Conservation (phyloP, 2,888 invertebrate genomes). For the Drosophila recens region DNA sequence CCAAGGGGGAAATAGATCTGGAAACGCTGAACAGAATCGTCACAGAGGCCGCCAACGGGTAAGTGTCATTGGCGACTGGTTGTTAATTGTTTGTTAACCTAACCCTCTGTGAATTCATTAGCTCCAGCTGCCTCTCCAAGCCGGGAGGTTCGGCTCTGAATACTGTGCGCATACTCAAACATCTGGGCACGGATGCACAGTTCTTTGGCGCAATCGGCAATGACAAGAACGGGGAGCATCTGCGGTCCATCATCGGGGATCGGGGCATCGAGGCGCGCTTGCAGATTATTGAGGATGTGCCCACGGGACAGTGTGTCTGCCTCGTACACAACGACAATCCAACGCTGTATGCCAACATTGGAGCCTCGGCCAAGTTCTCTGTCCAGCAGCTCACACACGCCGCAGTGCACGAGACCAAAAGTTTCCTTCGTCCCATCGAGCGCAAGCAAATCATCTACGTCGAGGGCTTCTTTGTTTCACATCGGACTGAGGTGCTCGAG, state of each 20-base stretch:
- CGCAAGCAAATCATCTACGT: conserved; percentile 86
- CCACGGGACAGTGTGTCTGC: conserved; percentile 86
- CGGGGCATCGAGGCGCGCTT: conserved; percentile 85
- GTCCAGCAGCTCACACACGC: conserved; percentile 78
- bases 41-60: conserved; percentile 71
- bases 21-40: conserved; percentile 73
- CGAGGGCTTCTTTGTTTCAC: conserved; percentile 87
- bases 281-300: conserved; percentile 78
- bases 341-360: conserved; percentile 86
- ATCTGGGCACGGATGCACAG: conserved; percentile 84
- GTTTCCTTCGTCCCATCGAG: conserved; percentile 76
- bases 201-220: conserved; percentile 87
- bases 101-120: conserved; percentile 25
- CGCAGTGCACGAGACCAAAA: conserved; percentile 56
- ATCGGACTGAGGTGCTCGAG: conserved; percentile 85
- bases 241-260: conserved; percentile 84
- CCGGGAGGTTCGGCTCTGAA: conserved; percentile 86
- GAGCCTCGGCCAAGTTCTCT: conserved; percentile 86
- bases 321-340: conserved; percentile 85
- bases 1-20: conserved; percentile 82
- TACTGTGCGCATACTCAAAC: conserved; percentile 85
- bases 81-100: conserved; percentile 33
- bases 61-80: conserved; percentile 22
- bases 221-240: conserved; percentile 85
- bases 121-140: conserved; percentile 53